A percentile compares a stretch with the other conserved stretches of the same genome.
Conservation (phyloP, 2,888 invertebrate species). For the Drosophila sordidula region DNA sequence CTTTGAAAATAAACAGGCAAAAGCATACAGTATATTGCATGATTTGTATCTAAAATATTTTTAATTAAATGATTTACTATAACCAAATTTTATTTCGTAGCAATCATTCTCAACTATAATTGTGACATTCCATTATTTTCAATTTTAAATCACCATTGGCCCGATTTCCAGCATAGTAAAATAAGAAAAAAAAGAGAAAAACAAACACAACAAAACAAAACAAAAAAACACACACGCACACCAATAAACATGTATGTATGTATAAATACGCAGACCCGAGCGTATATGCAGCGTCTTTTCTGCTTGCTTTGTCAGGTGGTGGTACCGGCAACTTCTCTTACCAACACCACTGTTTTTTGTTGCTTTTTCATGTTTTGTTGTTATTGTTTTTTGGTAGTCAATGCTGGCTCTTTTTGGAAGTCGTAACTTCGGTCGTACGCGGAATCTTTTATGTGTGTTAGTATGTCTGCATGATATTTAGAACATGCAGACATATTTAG, state of each 20-base stretch:
- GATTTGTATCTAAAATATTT: not conserved
- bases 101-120: not conserved
- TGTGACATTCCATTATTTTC: not conserved
- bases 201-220: slow-evolving; percentile 12
- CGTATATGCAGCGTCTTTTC: slow-evolving; percentile 38
- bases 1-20: too few species aligned
- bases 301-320: slow-evolving; percentile 39
- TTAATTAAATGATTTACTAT: not conserved
- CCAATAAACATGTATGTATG: slow-evolving; percentile 8
- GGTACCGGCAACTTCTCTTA: slow-evolving; percentile 43
- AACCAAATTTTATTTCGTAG: not conserved
- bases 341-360: slow-evolving; percentile 40
- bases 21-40: too few species aligned
- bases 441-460: slow-evolving; percentile 63
- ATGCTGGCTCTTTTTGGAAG: slow-evolving; percentile 60
- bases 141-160: not conserved
- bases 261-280: slow-evolving; percentile 14
- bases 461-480: slow-evolving; percentile 51
- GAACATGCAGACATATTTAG: slow-evolving; percentile 25
- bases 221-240: slow-evolving; percentile 7
- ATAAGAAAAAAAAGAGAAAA: not conserved
- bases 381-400: slow-evolving; percentile 71
- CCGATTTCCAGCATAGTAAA: not conserved
- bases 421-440: slow-evolving; percentile 22
- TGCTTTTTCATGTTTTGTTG: slow-evolving; percentile 58